Base-by-base conservation (phyloP, 2,113 vertebrate species). In the Tor tambroides region DNA sequence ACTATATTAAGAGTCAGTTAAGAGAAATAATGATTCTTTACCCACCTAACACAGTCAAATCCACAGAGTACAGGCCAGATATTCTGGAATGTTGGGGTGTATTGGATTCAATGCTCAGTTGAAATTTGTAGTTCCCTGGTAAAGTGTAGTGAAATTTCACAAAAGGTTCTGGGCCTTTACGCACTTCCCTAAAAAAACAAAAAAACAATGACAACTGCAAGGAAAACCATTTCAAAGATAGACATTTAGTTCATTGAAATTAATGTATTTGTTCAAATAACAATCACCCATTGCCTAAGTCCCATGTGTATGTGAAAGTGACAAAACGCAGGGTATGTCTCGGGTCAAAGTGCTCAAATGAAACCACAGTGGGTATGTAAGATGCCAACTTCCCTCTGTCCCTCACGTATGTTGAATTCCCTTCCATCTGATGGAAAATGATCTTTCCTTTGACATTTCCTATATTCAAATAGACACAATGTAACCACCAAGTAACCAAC, bases 271-370 rank as follows among this genome's bases (percentile, higher is more conserved):
- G 46, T 43, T 14, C 5, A 56, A 8, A 86, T 19, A 74, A 32
- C 9, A n/a, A 90, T 32, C 95, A 98, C 97, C 97, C 96, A 0
- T 97, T 95, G 83, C 97, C 97, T 35, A 98, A 93, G 91, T 96
- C 94, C 97, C 97, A 98, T 1, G 61, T 96, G 74, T 97, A 98
- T 80, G 93, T 94, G 90, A 98, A 96, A 0, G 91, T 92, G 19
- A 95, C 95, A 0, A 86, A 77, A 87, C 93, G 94, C 90, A 96
- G 95, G 87, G 95, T 96, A 91, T 92, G 85, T 32, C 93, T 95
- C 0, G 96, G 96, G 77, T 97, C 96, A 0, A 95, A 94, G 63
- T 96, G 95, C 77, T 94, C 91, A 91, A 98, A 98, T 85, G 95
- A 93, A 28, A 95, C 91, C 85, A 94, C 91, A 0, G 96, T 96